phyloP scores from a whole-genome alignment of 2,797 vertebrate genomes.

The Potorous gilbertii region DNA sequence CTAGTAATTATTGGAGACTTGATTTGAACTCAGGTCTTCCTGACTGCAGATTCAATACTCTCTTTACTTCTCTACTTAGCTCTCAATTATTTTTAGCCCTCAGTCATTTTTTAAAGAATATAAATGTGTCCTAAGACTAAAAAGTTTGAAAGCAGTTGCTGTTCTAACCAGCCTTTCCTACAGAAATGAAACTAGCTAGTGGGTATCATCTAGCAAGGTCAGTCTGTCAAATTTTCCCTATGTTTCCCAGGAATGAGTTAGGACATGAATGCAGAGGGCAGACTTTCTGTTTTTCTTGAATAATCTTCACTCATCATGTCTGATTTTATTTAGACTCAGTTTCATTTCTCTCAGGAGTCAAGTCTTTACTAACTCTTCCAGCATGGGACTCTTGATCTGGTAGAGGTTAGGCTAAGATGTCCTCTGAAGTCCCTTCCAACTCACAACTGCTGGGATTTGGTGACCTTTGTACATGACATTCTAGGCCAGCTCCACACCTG shows the following conservation, averaged over 20 bases:
- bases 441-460: background rate
- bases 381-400: background rate
- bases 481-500: background rate
- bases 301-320: background rate
- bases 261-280: background rate
- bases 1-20: background rate
- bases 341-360: background rate
- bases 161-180: background rate
- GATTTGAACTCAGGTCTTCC: background rate
- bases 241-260: background rate
- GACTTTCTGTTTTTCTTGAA: background rate
- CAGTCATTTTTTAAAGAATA: background rate
- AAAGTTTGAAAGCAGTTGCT: background rate
- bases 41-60: background rate
- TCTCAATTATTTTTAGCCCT: background rate
- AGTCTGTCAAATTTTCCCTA: background rate
- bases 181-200: background rate
- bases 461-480: background rate
- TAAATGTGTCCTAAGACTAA: background rate
- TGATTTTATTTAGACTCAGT: background rate
- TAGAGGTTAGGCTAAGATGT: background rate
- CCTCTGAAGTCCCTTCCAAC: background rate
- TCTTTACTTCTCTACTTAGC: background rate
- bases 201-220: background rate
- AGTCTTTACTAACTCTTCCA: background rate